phyloP scores from a whole-genome alignment of 2,797 vertebrate genomes.

The Luscinia luscinia region DNA sequence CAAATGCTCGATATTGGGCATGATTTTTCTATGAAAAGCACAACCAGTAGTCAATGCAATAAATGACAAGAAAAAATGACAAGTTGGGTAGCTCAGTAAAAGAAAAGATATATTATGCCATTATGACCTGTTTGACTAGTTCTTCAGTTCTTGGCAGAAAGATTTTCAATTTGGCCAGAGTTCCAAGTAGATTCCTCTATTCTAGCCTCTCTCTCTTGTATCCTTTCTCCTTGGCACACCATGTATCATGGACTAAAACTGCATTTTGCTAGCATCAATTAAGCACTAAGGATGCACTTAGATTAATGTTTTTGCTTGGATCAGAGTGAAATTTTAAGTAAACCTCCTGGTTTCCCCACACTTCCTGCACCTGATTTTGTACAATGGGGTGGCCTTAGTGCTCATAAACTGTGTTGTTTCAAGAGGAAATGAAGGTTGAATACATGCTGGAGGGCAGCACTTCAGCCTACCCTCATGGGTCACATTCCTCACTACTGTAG shows the following conservation, averaged over 20 bases:
- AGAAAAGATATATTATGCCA: not conserved
- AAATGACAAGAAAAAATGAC: not conserved
- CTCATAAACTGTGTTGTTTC: not conserved
- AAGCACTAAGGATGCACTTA: not conserved
- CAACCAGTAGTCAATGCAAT: not conserved
- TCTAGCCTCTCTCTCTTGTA: not conserved
- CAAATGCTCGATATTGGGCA: not conserved
- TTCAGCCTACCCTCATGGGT: not conserved
- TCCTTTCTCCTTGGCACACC: not conserved
- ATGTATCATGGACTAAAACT: not conserved
- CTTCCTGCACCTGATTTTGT: not conserved
- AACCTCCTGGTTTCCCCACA: not conserved
- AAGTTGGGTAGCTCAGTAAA: not conserved
- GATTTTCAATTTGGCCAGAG: not conserved
- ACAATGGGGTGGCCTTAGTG: not conserved
- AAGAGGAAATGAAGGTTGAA: not conserved
- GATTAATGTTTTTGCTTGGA: not conserved
- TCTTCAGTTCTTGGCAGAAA: slow-evolving; percentile 22
- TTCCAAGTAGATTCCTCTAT: not conserved
- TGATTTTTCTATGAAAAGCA: slow-evolving; percentile 15
- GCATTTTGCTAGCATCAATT: not conserved
- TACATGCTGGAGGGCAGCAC: not conserved
- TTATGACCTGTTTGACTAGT: not conserved
- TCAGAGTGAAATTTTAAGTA: not conserved
- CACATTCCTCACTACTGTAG: not conserved